These are phyloP conservation scores for Phalanger gymnotis DNA, from an alignment of 2,797 vertebrate genomes.

Conservation along the genomic window DNA sequence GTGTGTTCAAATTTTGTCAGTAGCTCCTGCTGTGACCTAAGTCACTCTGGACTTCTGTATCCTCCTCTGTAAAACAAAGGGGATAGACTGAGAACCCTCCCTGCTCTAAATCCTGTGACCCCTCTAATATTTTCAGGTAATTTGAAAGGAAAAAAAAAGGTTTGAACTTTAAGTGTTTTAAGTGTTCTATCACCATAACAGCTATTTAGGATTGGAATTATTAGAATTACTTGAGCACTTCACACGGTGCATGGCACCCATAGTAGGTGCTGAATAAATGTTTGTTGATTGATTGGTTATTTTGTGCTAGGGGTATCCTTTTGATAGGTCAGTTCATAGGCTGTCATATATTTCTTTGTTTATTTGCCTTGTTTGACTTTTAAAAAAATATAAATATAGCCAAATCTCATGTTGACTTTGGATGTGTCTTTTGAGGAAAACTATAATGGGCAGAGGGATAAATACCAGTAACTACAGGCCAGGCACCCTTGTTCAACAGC, in stretches of 20 bases:
- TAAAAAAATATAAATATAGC: background rate
- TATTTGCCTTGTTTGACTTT: too few species aligned
- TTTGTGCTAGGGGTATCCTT: background rate
- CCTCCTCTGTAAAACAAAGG: background rate
- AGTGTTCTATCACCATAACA: background rate
- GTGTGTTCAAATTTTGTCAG: background rate
- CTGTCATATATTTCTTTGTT: background rate
- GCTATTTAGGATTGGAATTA: background rate
- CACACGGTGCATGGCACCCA: background rate
- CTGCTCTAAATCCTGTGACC: background rate
- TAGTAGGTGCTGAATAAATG: background rate
- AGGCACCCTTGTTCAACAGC: fast-evolving
- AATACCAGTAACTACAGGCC: too few species aligned
- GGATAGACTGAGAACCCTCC: background rate
- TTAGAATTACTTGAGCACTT: background rate
- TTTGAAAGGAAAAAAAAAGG: background rate
- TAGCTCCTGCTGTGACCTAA: background rate
- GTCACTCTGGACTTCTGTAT: background rate
- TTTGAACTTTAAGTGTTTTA: background rate
- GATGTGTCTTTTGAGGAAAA: background rate
- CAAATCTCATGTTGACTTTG: background rate
- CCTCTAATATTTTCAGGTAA: background rate
- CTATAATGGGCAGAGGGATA: background rate
- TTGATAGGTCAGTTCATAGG: background rate
- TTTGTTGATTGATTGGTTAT: background rate